Base-by-base conservation (phyloP, 2,113 vertebrate species). In the Cyprinus carpio region DNA sequence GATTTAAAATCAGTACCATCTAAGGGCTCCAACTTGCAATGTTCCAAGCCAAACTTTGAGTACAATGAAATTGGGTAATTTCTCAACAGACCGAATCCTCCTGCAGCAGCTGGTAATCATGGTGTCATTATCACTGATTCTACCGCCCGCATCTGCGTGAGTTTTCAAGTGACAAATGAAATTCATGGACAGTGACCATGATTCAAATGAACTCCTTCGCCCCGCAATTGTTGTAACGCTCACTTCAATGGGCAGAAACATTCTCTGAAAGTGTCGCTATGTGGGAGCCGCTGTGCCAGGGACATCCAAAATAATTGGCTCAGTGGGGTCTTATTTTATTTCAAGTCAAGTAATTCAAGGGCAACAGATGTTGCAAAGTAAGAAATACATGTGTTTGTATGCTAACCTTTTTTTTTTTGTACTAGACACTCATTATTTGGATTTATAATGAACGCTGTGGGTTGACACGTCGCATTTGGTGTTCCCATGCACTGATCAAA, bases 241-340 rank as follows among this genome's bases (percentile, higher is more conserved):
- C n/a, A 80, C 58, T 80, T 80, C n/a, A 43, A 37, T 20, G 78
- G 56, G 20, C 12, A 43, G 34, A 80, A 64, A 25, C 54, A 11
- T 80, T 56, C 37, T 40, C n/a, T 75, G 78, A 11, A 64, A 29
- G 23, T 6, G 29, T 23, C 18, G 11, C 51, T 77, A 58, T 43
- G 78, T 31, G 29, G 31, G 56, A 58, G 76, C 31, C 23, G 56
- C 56, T 79, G 56, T 80, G 78, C 56, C 13, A 80, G n/a, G 58
- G 37, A 64, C 15, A 40, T 80, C 78, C 37, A 80, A 46, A 80
- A 80, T 80, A 80, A 80, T 80, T 80, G 78, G 37, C 78, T 80
- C 78, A 64, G 58, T 46, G 58, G 78, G 78, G 34, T 64, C 58
- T 80, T 64, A 15, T 18, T 80, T 80, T 64, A 80, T 80, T 80